Base-by-base conservation (phyloP, 2,888 invertebrate species). In the Scotopteryx bipunctaria region DNA sequence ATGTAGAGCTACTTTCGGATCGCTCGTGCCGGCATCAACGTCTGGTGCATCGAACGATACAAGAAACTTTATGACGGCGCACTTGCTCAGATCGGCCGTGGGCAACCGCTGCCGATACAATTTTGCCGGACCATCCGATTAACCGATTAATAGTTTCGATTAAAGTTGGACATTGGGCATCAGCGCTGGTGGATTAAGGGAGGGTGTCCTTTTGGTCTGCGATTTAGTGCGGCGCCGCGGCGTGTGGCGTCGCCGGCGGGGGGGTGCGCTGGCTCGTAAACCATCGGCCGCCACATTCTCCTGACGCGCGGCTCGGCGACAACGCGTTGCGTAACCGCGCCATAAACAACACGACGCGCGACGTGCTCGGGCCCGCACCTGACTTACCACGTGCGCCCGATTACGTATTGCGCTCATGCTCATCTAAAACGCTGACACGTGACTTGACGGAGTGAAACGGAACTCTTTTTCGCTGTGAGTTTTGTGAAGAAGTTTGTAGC, bases 11-110 rank as follows among this genome's bases (percentile, higher is more conserved):
- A 71, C 82, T 57, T 78, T 71, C 76, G 44, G 29, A 66, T 47
- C 79, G 63, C 55, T 63, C 75, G 64, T 66, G 71, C 76, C 72
- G 82, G 82, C 86, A 86, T 84, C 86, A 86, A 81, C 81, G 88
- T 86, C 85, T 86, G 88, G 88, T 88, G 89, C 88, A 89, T 89
- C 88, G 89, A 86, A 89, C 89, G 88, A 90, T 89, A 89, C 88
- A 88, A 89, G 87, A 89, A 89, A 89, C 88, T 90, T 88, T 89
- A 89, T 87, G 89, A 86, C 78, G 82, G 81, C 86, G 86, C 86
- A 87, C 88, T 87, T 81, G 88, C 80, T 80, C 81, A 78, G 78
- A 76, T 74, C 86, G 76, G 73, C 78, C 83, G 86, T 78, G 77
- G 78, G 80, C 80, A 77, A 78, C 82, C 77, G 74, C 73, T 72